Base-by-base conservation (phyloP, 1,140 invertebrate genomes). In the Drosophila sechellia region DNA sequence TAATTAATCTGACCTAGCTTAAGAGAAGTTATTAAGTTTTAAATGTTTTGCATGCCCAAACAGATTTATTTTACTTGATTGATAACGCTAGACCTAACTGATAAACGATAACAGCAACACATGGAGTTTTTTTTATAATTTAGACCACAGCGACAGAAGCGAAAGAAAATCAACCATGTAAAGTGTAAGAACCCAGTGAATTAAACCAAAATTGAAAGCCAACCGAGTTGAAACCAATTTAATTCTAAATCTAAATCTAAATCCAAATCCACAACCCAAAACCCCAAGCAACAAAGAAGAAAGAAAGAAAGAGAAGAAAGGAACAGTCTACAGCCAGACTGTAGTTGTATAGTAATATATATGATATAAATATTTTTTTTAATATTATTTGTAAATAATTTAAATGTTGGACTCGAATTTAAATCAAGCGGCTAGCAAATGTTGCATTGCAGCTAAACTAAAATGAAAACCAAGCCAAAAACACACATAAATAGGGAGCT, bases 331-430 rank as follows among this genome's bases (percentile, higher is more conserved):
- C 73, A 85, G 55, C 66, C 63, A 42, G 69, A 77, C 81, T 80
- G 77, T 71, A 71, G 80, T 79, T 84, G 73, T 77, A 77, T 77
- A 73, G 59, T 72, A 59, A 56, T 37, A 69, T 52, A 64, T 48
- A 42, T 65, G 68, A 85, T 68, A 63, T 54, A 79, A 50, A 53
- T 46, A 59, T 42, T 77, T 84, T 79, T 80, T 80, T 65, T 75
- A 60, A 64, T 77, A 76, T 81, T 86, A 86, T 81, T 87, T 86
- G 81, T 86, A 86, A 60, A 86, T 87, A 86, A 79, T 79, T 86
- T 89, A 83, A 79, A 87, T 73, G 84, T 89, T 89, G 84, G 84
- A 87, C 83, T 87, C 83, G 83, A 87, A 87, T 87, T 87, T 87
- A 87, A 87, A 84, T 50, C 53, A 79, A 68, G 71, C 71, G 58